phyloP scores from a whole-genome alignment of 2,797 vertebrate genomes.

The Podarcis lilfordi region DNA sequence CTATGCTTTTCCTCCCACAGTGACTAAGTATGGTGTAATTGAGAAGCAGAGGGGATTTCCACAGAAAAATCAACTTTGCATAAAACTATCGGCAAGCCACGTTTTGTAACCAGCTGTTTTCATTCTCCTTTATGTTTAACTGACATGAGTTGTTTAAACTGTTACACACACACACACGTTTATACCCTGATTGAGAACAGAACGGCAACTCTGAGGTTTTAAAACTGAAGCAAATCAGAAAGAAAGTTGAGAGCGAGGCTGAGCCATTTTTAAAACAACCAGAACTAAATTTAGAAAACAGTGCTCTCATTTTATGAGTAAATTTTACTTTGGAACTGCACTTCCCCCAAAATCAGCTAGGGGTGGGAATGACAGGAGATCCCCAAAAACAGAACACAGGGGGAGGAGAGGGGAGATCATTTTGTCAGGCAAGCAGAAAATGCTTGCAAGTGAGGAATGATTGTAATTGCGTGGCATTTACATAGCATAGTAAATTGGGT shows the following conservation, averaged over 20 bases:
- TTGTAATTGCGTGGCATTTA: no score
- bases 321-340: neutral
- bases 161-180: neutral
- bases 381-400: no score
- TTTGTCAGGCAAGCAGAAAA: no score
- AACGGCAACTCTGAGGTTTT: neutral
- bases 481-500: neutral
- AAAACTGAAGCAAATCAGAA: neutral
- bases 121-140: neutral
- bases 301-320: neutral
- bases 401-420: no score
- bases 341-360: no score
- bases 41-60: neutral
- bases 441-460: no score
- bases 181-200: neutral
- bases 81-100: neutral
- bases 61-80: neutral
- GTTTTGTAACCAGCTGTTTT: neutral
- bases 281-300: neutral
- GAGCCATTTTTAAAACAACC: neutral
- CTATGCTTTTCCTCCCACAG: neutral
- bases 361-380: no score
- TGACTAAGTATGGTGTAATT: neutral
- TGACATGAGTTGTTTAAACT: neutral
- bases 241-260: neutral